Evolutionary conservation across 2,113 vertebrate species (phyloP), one percentile per base, ranked within the genome.

Genomic region (Paraplagusia blochii): DNA sequence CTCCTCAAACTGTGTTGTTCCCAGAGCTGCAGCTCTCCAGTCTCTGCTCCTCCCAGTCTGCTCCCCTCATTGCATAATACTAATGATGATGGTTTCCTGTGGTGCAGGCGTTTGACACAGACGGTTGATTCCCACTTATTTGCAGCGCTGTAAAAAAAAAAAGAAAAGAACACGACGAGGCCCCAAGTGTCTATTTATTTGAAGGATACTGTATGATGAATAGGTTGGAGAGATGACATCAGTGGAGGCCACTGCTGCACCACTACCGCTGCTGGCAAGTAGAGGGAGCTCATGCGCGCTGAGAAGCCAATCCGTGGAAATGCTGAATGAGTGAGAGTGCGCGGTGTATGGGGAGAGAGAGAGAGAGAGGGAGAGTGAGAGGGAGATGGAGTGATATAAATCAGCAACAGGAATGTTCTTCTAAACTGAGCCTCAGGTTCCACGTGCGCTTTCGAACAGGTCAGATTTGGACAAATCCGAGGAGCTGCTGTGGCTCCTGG

Each of bases 231-330:
- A 40, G 22, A 44, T 11, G 51, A 19, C 65, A 68, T 56, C 66
- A 54, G 65, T 29, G 22, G 22, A 29, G 40, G 59, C 44, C 47
- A 47, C 34, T 44, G 58, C 49, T 50, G 40, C 14, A 44, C 50
- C 77, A 83, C 51, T 86, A 77, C 76, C 61, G 7, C 15, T 11
- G 53, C 49, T 11, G 0, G 33, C 65, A 61, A 67, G 69, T 77
- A 85, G 85, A 76, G 84, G 84, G 84, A 46, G 82, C 85, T 66
- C 65, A 39, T 68, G 80, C 34, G 83, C 44, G 58, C 3, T 55
- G 62, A 62, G 60, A 71, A 67, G 54, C 44, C 17, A 40, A 48
- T 60, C 11, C 58, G 40, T 72, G 66, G 68, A 81, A 81, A 77
- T 69, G 66, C 76, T 84, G 79, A 84, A 79, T 81, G 85, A 71